These are phyloP conservation scores for Gymnocheta viridis DNA, from an alignment of 2,888 invertebrate genomes.

Conservation along the genomic window DNA sequence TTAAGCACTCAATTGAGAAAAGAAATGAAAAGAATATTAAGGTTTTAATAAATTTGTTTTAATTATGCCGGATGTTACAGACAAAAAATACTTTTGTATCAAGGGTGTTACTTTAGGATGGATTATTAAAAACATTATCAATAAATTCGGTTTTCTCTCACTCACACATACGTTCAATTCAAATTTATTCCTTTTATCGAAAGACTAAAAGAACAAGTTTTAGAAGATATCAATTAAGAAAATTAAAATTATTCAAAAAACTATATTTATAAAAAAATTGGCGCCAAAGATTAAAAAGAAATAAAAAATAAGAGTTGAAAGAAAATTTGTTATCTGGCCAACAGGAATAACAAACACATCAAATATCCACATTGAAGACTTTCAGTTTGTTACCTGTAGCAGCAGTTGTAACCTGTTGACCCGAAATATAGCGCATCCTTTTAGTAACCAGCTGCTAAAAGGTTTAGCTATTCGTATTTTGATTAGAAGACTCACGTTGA, in stretches of 20 bases:
- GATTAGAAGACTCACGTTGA: conserved; percentile 39
- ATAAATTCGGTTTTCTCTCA: not conserved
- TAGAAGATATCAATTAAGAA: conserved; percentile 52
- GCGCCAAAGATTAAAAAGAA: conserved; percentile 41
- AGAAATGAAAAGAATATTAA: too few species aligned
- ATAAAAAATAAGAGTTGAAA: conserved; percentile 1
- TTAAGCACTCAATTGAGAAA: too few species aligned
- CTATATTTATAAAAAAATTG: conserved; percentile 8
- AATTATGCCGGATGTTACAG: conserved; percentile 10
- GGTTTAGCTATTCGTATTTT: conserved; percentile 27
- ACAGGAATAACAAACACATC: conserved; percentile 17
- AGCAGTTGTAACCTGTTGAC: conserved; percentile 12
- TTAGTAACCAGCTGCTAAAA: conserved; percentile 51
- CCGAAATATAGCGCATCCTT: conserved; percentile 17
- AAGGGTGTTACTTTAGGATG: conserved; percentile 31
- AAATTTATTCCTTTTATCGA: conserved; percentile 1
- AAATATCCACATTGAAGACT: not conserved
- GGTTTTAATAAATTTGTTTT: not conserved
- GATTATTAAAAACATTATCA: conserved; percentile 40
- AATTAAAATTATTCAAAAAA: not conserved
- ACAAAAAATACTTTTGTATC: not conserved
- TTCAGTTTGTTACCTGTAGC: conserved; percentile 33
- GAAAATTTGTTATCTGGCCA: conserved; percentile 9
- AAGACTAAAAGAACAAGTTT: not conserved
- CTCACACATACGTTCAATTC: not conserved